A percentile compares a stretch with the other conserved stretches of the same genome.
phyloP scores from a whole-genome alignment of 2,888 invertebrate genomes.

The Ophioninae sp. region DNA sequence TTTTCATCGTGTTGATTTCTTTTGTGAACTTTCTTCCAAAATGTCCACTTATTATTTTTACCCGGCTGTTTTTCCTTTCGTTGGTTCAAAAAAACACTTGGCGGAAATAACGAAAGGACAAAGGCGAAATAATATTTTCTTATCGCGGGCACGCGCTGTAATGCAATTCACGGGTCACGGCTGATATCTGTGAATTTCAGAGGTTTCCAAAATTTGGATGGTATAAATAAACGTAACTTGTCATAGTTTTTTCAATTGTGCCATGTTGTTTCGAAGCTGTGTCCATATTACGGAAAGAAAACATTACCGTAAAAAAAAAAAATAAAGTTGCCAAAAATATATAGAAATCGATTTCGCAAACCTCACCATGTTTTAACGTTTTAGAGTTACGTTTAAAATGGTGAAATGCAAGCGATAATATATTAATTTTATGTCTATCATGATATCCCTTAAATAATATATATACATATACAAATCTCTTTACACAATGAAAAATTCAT shows the following conservation, averaged over 20 bases:
- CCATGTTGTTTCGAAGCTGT: neutral
- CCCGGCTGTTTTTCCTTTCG: neutral
- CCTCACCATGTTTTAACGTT: too few species aligned
- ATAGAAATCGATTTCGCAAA: too few species aligned
- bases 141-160: neutral
- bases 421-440: too few species aligned
- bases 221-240: neutral
- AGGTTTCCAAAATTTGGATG: neutral
- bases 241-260: neutral
- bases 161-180: neutral
- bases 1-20: neutral
- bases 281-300: neutral
- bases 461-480: too few species aligned
- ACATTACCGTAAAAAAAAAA: too few species aligned
- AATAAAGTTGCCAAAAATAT: too few species aligned
- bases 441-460: too few species aligned
- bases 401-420: too few species aligned
- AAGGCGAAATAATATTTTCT: constrained; percentile 6
- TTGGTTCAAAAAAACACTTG: neutral
- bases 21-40: neutral
- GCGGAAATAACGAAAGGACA: constrained; percentile 3
- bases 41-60: neutral
- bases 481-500: neutral
- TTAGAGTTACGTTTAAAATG: too few species aligned
- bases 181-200: neutral